Evolutionary conservation across 2,888 invertebrate species (phyloP).

Genomic region (Autographa gamma): DNA sequence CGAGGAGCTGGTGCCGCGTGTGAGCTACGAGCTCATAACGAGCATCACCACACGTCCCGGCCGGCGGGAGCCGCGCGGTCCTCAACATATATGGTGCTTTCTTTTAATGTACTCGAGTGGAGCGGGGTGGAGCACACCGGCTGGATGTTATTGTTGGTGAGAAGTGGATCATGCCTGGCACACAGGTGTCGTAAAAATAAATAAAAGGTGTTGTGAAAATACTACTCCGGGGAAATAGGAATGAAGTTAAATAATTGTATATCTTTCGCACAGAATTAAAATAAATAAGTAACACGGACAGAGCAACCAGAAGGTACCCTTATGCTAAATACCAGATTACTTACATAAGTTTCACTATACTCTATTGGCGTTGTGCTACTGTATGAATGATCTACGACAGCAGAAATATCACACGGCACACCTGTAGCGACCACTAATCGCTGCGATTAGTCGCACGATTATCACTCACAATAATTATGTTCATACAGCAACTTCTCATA

Average conservation of each 20-base stretch:
- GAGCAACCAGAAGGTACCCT: no score
- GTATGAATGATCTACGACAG: background rate
- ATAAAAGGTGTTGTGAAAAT: no score
- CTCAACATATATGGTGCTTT: slow-evolving; percentile 22
- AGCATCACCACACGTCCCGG: background rate
- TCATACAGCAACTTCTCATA: background rate
- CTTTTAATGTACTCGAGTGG: slow-evolving; percentile 9
- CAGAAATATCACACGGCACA: background rate
- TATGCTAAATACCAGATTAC: no score
- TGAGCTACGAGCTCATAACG: slow-evolving; percentile 30
- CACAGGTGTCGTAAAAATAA: no score
- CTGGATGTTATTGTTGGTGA: slow-evolving; percentile 4
- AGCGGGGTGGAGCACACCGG: slow-evolving; percentile 13
- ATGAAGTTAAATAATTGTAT: no score
- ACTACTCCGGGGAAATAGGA: no score
- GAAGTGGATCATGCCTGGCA: background rate
- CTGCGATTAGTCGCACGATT: slow-evolving; percentile 29
- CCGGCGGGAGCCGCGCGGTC: slow-evolving; percentile 5
- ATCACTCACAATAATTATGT: slow-evolving; percentile 19
- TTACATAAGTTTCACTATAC: no score
- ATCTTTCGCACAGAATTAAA: no score
- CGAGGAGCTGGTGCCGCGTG: slow-evolving; percentile 23
- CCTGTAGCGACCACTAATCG: slow-evolving; percentile 12
- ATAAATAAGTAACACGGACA: no score
- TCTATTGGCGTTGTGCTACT: background rate